phyloP scores from a whole-genome alignment of 1,140 invertebrate genomes.

The Phocides pigmalion region DNA sequence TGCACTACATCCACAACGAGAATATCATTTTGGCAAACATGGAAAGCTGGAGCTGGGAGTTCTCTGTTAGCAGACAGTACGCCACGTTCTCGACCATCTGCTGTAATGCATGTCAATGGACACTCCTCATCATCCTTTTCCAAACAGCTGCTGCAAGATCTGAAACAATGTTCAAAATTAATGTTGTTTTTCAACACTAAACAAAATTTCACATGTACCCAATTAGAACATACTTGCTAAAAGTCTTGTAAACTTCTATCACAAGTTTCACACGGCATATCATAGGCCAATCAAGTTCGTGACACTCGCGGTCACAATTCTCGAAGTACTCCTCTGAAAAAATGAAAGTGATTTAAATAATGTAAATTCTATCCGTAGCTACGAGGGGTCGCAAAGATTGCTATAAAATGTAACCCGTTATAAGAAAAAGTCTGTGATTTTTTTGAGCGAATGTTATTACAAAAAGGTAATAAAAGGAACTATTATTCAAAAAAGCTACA shows the following conservation, averaged over 20 bases:
- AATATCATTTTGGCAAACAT: conserved; percentile 94
- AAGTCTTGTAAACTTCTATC: conserved; percentile 87
- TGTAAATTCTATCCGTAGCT: too few species aligned
- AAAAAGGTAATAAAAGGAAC: too few species aligned
- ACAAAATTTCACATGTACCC: background rate
- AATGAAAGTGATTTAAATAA: conserved; percentile 17
- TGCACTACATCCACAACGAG: conserved; percentile 93
- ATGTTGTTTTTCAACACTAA: background rate
- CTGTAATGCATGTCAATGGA: conserved; percentile 87
- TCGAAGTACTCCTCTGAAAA: conserved; percentile 88
- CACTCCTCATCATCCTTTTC: conserved; percentile 86
- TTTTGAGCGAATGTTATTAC: too few species aligned
- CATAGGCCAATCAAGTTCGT: conserved; percentile 91
- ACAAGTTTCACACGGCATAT: conserved; percentile 90
- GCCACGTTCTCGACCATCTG: conserved; percentile 88
- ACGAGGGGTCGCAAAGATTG: too few species aligned
- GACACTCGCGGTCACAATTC: conserved; percentile 89
- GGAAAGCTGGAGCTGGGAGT: conserved; percentile 92
- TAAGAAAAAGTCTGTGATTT: too few species aligned
- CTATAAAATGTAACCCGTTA: too few species aligned
- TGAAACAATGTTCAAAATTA: conserved; percentile 43
- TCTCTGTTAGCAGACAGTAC: conserved; percentile 92
- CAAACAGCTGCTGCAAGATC: conserved; percentile 87
- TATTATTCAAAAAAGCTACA: too few species aligned
- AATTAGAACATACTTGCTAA: conserved; percentile 85